Base-by-base conservation (phyloP, 2,797 vertebrate species). In the Myiotriccus ornatus region DNA sequence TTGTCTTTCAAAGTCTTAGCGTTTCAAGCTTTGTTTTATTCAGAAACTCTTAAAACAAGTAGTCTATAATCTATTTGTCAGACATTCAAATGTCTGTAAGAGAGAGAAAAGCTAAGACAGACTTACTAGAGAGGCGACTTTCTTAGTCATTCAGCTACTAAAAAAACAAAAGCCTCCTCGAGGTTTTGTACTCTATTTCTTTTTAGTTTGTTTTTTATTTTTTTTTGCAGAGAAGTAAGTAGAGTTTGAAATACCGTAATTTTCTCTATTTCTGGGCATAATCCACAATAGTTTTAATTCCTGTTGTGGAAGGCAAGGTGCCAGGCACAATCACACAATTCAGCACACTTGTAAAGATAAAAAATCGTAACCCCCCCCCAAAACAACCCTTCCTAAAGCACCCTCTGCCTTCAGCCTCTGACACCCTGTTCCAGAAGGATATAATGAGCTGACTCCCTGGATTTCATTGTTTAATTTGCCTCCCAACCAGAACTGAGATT, bases 21-120 rank as follows among this genome's bases (percentile, higher is more conserved):
- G 39, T 47, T 23, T 46, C 2, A 10, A 76, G 49, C 56, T 84
- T 84, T 3, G 0, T 50, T 63, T 76, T 8, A 8, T 60, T 57
- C 32, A 9, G 28, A 71, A 76, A 44, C 39, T 89, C 28, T 37
- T 68, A n/a, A 85, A 93, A 78, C 53, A 49, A 84, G 39, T 56
- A 68, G 68, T 87, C 65, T 90, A 2, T 94, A 87, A 88, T 84
- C 83, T 91, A 84, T 82, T 80, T 91, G 92, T 95, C 87, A 92
- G 64, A 41, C 20, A 44, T 69, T 87, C 37, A 89, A 87, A 87
- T 82, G 57, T 56, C 59, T 90, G 32, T 53, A 35, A 60, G 44
- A 90, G 60, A 39, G 52, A 87, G 60, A 75, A 73, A 69, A 87
- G 76, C 7, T 1, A 47, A 89, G 78, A 43, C 41, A 94, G 89